Conservation (phyloP, 2,113 vertebrate genomes). For the Poicephalus gulielmi region DNA sequence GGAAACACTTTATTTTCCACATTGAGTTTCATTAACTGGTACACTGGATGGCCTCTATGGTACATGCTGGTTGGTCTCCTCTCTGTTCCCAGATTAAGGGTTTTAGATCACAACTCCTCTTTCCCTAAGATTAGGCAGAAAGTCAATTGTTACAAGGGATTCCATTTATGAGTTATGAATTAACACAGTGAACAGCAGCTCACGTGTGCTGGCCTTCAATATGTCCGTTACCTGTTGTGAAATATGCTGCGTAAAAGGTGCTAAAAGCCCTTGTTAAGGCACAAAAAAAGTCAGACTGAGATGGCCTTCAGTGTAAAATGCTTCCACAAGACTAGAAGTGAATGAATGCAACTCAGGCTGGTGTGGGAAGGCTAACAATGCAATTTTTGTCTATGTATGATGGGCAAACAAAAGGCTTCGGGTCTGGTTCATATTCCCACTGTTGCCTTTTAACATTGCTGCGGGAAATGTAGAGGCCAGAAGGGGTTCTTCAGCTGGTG, state of each 20-base stretch:
- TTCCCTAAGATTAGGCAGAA: not conserved
- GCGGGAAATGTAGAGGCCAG: not conserved
- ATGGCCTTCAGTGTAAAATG: not conserved
- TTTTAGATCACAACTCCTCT: not conserved
- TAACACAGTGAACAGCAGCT: not conserved
- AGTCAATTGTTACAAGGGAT: not conserved
- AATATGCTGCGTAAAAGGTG: not conserved
- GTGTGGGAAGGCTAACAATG: not conserved
- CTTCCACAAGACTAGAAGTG: not conserved
- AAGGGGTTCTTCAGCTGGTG: not conserved
- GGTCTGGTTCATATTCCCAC: not conserved
- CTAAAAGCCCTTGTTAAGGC: not conserved
- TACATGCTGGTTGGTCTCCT: not conserved
- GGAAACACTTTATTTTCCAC: not conserved
- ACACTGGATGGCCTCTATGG: not conserved
- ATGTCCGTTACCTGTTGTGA: not conserved
- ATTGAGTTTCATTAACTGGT: not conserved
- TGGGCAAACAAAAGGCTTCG: not conserved
- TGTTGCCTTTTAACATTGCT: not conserved
- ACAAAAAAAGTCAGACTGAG: not conserved
- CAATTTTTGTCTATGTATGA: not conserved
- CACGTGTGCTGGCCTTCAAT: not conserved
- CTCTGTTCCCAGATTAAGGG: not conserved
- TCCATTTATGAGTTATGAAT: not conserved
- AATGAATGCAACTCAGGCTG: not conserved